phyloP scores from a whole-genome alignment of 2,888 invertebrate species.

The Cataglyphis altisquamis region DNA sequence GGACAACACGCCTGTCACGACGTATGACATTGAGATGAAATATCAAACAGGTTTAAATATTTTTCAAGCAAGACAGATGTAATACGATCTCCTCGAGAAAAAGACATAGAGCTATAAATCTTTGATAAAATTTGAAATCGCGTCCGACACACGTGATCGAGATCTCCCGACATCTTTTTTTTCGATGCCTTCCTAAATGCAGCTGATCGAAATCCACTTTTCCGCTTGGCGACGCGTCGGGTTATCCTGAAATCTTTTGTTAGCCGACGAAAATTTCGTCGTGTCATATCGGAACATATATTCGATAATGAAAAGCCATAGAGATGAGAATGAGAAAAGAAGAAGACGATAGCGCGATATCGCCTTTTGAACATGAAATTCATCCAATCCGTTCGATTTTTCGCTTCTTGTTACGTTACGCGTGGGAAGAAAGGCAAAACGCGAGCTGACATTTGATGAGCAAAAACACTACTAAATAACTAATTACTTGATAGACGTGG shows the following conservation, averaged over 20 bases:
- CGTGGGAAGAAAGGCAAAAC: neutral
- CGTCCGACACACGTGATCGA: conserved; percentile 17
- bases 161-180: conserved; percentile 54
- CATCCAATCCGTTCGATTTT: conserved; percentile 22
- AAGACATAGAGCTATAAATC: conserved; percentile 48
- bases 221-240: conserved; percentile 27
- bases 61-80: neutral
- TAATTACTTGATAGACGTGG: conserved; percentile 21
- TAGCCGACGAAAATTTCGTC: conserved; percentile 49
- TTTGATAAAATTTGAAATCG: conserved; percentile 41
- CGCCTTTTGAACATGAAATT: conserved; percentile 25
- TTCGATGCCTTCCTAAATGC: conserved; percentile 42
- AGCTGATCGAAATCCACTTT: conserved; percentile 54
- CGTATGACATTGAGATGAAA: neutral
- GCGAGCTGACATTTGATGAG: neutral
- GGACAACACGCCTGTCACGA: neutral
- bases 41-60: conserved; percentile 4
- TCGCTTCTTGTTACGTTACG: neutral
- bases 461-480: conserved; percentile 39
- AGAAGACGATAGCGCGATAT: conserved; percentile 4
- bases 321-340: conserved; percentile 1
- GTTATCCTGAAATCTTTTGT: conserved; percentile 50
- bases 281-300: conserved; percentile 35
- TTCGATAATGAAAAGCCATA: conserved; percentile 36
- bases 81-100: conserved; percentile 1